A percentile compares a stretch with the other conserved stretches of the same genome.
Evolutionary conservation across 1,140 invertebrate species (phyloP).

Genomic region (Diprion similis): DNA sequence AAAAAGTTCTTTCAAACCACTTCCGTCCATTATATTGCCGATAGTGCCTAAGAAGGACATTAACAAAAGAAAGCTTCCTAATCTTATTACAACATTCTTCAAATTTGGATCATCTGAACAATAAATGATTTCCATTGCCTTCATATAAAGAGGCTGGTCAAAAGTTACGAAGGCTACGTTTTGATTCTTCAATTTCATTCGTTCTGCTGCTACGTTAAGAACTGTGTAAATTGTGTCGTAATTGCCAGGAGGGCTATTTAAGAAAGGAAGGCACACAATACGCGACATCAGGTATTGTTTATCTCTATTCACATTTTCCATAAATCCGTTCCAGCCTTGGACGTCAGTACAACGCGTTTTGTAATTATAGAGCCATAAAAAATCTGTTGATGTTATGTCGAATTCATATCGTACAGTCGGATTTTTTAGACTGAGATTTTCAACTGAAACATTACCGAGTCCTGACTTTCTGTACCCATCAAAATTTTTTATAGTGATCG

Average conservation of each 20-base stretch:
- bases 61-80: no score
- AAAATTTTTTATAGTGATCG: neutral
- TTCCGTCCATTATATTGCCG: constrained; percentile 52
- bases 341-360: constrained; percentile 8
- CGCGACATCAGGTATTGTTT: constrained; percentile 17
- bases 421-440: neutral
- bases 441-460: neutral
- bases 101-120: no score
- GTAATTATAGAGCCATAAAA: neutral
- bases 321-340: constrained; percentile 34
- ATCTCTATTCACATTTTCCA: constrained; percentile 26
- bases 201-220: constrained; percentile 21
- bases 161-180: no score
- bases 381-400: neutral
- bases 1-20: constrained; percentile 48
- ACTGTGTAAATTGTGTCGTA: constrained; percentile 34
- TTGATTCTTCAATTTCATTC: no score
- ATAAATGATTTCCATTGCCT: no score
- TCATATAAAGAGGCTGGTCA: no score
- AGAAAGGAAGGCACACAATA: constrained; percentile 31
- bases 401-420: neutral
- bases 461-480: neutral
- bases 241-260: constrained; percentile 36
- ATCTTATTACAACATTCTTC: no score
- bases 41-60: no score